These are phyloP conservation scores for Dendroctonus valens DNA, from an alignment of 1,140 invertebrate genomes.

Conservation along the genomic window DNA sequence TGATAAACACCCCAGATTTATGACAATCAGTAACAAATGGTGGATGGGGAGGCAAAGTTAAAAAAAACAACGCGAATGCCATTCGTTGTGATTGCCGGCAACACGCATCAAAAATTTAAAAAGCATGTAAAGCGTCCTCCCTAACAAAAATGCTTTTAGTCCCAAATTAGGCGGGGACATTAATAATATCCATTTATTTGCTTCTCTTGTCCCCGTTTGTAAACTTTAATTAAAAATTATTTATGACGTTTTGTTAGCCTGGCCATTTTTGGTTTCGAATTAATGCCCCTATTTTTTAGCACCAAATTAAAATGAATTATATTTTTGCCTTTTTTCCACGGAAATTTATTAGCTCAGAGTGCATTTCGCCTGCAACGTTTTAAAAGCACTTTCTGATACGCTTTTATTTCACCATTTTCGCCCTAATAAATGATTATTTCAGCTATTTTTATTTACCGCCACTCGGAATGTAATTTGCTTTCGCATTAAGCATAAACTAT, in stretches of 20 bases:
- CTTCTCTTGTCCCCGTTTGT: slow-evolving; percentile 28
- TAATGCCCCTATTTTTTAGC: slow-evolving; percentile 35
- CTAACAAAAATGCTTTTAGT: slow-evolving; percentile 34
- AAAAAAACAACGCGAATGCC: slow-evolving; percentile 8
- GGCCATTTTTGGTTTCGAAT: slow-evolving; percentile 32
- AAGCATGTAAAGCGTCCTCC: slow-evolving; percentile 28
- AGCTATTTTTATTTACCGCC: too few relatives aligned
- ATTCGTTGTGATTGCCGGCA: slow-evolving; percentile 31
- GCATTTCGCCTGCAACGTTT: slow-evolving; percentile 9
- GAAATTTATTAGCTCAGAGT: slow-evolving; percentile 19
- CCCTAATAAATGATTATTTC: too few relatives aligned
- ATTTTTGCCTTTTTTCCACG: slow-evolving; percentile 22
- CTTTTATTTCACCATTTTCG: background rate
- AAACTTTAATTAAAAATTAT: slow-evolving; percentile 37
- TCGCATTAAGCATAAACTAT: too few relatives aligned
- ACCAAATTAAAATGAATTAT: slow-evolving; percentile 37
- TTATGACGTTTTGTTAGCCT: slow-evolving; percentile 34
- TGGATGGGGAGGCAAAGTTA: slow-evolving; percentile 3
- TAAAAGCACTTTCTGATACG: slow-evolving; percentile 19
- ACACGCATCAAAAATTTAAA: slow-evolving; percentile 32
- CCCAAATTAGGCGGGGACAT: slow-evolving; percentile 27
- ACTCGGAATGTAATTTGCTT: too few relatives aligned
- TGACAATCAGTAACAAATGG: too few relatives aligned
- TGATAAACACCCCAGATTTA: too few relatives aligned
- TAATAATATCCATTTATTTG: slow-evolving; percentile 31